phyloP scores from a whole-genome alignment of 1,140 invertebrate species.

The Diachasma alloeum region DNA sequence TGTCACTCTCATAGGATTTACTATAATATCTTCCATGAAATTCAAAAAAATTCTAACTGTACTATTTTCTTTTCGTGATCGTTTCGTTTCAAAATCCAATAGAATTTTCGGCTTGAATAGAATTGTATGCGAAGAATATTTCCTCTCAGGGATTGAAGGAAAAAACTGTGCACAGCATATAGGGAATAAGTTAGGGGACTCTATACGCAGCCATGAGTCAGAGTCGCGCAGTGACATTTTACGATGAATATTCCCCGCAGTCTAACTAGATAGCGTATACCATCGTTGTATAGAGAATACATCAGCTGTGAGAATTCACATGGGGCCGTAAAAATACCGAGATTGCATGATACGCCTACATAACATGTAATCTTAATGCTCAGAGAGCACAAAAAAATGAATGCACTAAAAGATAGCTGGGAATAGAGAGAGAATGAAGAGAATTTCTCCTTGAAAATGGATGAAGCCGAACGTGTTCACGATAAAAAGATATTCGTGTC shows the following conservation, averaged over 20 bases:
- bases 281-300: not conserved
- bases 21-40: too few relatives aligned
- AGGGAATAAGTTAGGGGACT: not conserved
- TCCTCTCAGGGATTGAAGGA: not conserved
- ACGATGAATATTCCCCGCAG: not conserved
- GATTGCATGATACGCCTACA: constrained; percentile 1
- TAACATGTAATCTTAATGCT: not conserved
- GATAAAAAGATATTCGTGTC: not conserved
- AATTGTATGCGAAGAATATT: not conserved
- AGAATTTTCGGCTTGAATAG: not conserved
- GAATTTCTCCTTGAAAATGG: not conserved
- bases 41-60: too few relatives aligned
- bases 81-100: too few relatives aligned
- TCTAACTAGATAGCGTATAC: not conserved
- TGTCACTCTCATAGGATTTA: too few relatives aligned
- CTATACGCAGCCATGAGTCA: not conserved
- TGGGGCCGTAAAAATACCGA: not conserved
- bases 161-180: not conserved
- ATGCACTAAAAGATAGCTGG: not conserved
- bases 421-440: not conserved
- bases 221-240: not conserved
- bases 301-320: not conserved
- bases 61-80: too few relatives aligned
- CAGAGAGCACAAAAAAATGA: not conserved
- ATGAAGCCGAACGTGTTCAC: not conserved